Conservation (phyloP, 2,888 invertebrate genomes). For the Rotaria magnacalcarata region DNA sequence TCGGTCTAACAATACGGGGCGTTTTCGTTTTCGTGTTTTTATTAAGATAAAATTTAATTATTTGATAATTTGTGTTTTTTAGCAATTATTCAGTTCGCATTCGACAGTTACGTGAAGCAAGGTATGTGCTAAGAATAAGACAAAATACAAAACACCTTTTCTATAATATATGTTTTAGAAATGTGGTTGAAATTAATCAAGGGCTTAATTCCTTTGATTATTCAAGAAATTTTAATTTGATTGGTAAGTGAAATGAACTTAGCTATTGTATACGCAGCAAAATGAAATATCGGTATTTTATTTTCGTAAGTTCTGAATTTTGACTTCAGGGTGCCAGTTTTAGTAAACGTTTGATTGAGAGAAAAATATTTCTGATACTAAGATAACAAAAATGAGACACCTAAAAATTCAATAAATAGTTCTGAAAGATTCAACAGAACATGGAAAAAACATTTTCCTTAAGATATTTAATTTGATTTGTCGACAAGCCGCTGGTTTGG, state of each 20-base stretch:
- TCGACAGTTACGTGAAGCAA: background rate
- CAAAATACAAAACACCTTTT: background rate
- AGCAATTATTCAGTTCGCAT: slow-evolving; percentile 36
- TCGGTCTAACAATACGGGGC: background rate
- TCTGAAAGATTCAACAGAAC: no score
- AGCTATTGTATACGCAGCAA: background rate
- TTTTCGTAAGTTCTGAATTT: no score
- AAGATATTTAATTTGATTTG: no score
- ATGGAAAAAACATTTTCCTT: no score
- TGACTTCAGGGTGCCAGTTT: no score
- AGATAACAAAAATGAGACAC: no score
- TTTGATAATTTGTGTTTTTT: background rate
- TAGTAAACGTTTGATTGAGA: no score
- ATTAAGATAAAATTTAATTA: background rate
- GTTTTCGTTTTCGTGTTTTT: background rate
- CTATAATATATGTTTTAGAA: background rate
- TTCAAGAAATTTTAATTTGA: slow-evolving; percentile 55
- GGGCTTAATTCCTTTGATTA: slow-evolving; percentile 59
- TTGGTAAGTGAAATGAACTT: slow-evolving; percentile 52
- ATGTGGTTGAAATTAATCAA: slow-evolving; percentile 51
- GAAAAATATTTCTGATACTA: no score
- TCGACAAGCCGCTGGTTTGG: no score
- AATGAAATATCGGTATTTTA: no score
- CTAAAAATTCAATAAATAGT: no score
- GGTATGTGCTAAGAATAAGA: background rate